Conservation (phyloP, 2,797 vertebrate genomes). For the Artibeus jamaicensis region DNA sequence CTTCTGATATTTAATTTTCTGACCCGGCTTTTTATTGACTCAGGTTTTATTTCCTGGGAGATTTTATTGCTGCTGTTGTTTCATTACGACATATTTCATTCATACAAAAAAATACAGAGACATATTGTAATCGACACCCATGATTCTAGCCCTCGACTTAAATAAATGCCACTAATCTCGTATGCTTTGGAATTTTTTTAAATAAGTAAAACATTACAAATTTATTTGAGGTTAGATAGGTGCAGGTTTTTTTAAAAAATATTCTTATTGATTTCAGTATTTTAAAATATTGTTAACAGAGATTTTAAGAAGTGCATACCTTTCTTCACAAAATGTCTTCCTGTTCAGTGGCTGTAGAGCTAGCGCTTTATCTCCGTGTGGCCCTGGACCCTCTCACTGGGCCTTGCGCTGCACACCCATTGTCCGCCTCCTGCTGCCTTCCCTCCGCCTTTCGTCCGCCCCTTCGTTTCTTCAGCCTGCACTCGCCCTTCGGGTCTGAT, state of each 20-base stretch:
- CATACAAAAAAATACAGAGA: background rate
- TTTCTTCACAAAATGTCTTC: conserved; percentile 4
- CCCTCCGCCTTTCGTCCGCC: background rate
- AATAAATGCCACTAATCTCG: background rate
- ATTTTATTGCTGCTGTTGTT: background rate
- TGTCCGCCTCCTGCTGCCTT: background rate
- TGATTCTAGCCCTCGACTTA: background rate
- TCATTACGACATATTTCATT: background rate
- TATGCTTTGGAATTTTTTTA: background rate
- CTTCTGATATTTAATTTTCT: background rate
- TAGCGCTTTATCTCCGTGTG: background rate
- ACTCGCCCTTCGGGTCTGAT: background rate
- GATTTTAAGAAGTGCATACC: background rate
- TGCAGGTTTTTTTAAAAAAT: background rate
- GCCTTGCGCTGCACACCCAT: background rate
- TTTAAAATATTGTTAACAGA: background rate
- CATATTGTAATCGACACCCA: background rate
- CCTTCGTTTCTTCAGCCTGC: background rate
- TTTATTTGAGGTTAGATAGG: background rate
- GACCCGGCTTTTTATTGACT: background rate
- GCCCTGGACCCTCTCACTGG: background rate
- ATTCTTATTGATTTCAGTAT: background rate
- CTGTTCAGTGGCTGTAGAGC: background rate
- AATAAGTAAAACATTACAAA: background rate
- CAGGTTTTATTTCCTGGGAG: background rate